A percentile compares a stretch with the other conserved stretches of the same genome.
Conservation (phyloP, 2,888 invertebrate species). For the Pterostichus madidus region DNA sequence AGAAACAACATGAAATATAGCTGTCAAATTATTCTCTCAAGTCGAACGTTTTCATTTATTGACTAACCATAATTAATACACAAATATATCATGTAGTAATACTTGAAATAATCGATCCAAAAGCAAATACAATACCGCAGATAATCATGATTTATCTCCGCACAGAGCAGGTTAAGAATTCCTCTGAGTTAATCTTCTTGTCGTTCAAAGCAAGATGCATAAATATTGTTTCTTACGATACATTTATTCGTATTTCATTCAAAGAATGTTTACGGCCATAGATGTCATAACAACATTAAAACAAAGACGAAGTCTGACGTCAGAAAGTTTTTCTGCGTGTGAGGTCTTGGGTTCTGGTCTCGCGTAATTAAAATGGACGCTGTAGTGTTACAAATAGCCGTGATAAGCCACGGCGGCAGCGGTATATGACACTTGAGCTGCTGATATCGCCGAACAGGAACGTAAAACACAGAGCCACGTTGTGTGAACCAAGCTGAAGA, state of each 20-base stretch:
- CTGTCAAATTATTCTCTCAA: constrained; percentile 23
- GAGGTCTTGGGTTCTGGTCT: constrained; percentile 33
- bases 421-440: constrained; percentile 44
- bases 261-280: neutral
- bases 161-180: constrained; percentile 4
- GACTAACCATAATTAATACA: constrained; percentile 19
- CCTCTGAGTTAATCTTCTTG: neutral
- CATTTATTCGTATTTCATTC: constrained; percentile 21
- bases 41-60: constrained; percentile 1
- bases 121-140: neutral
- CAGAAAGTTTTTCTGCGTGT: constrained; percentile 18
- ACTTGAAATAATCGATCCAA: constrained; percentile 18
- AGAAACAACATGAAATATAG: constrained; percentile 22
- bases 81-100: constrained; percentile 31
- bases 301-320: constrained; percentile 18
- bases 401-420: constrained; percentile 39
- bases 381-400: constrained; percentile 53
- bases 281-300: constrained; percentile 5
- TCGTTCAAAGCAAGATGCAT: no score
- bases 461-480: constrained; percentile 18
- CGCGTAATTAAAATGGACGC: constrained; percentile 46
- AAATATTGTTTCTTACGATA: neutral
- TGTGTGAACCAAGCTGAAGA: no score
- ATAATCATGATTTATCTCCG: constrained; percentile 16
- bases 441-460: constrained; percentile 16